Conservation (phyloP, 2,888 invertebrate species). For the Eupithecia centaureata region DNA sequence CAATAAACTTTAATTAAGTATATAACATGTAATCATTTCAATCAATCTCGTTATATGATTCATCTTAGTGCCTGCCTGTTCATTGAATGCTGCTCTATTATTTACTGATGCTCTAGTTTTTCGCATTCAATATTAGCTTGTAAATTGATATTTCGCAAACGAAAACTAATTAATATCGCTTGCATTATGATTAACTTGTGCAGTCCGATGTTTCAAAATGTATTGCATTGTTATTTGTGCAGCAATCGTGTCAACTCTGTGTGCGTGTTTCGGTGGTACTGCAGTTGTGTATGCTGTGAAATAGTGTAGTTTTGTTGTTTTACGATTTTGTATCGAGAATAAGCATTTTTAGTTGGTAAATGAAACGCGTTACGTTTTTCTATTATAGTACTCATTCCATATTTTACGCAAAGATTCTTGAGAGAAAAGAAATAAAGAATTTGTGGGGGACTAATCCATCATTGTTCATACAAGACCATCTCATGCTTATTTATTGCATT, state of each 20-base stretch:
- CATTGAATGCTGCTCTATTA: slow-evolving; percentile 10
- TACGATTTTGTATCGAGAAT: not conserved
- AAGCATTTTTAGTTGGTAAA: not conserved
- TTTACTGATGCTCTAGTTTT: slow-evolving; percentile 28
- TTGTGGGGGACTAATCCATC: not conserved
- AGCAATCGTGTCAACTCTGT: slow-evolving; percentile 41
- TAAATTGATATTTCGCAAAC: slow-evolving; percentile 30
- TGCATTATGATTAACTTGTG: slow-evolving; percentile 42
- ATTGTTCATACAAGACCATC: no score
- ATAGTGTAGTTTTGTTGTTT: slow-evolving; percentile 17
- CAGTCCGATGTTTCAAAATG: slow-evolving; percentile 41
- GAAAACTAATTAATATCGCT: slow-evolving; percentile 41
- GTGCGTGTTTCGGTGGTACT: slow-evolving; percentile 25
- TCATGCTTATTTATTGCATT: not conserved
- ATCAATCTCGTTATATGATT: no score
- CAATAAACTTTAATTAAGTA: slow-evolving; percentile 2
- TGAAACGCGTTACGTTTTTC: no score
- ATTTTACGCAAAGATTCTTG: no score
- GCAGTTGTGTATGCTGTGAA: slow-evolving; percentile 23
- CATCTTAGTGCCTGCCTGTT: not conserved
- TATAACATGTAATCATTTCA: not conserved
- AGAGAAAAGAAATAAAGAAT: not conserved
- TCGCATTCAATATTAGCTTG: slow-evolving; percentile 24
- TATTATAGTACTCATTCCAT: no score
- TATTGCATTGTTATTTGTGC: slow-evolving; percentile 34